Evolutionary conservation across 2,888 invertebrate species (phyloP).

Genomic region (Netelia inedita): DNA sequence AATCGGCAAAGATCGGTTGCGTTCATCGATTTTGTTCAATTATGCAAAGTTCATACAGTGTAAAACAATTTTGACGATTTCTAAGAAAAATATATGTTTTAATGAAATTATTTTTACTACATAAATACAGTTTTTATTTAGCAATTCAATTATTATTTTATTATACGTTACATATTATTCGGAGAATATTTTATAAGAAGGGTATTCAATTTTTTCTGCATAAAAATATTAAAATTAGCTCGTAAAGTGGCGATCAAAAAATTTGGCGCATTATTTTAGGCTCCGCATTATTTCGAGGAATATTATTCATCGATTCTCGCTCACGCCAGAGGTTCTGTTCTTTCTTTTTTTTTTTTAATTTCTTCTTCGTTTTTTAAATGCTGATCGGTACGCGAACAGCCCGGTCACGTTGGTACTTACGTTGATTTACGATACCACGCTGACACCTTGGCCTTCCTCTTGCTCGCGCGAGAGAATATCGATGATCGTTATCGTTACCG

Average conservation of each 20-base stretch:
- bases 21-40: neutral
- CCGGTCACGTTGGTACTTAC: slow-evolving; percentile 60
- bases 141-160: too few species aligned
- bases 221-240: slow-evolving; percentile 2
- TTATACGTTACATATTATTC: too few species aligned
- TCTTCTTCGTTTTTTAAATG: slow-evolving; percentile 39
- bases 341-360: neutral
- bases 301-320: slow-evolving; percentile 6
- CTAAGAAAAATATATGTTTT: too few species aligned
- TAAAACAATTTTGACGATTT: too few species aligned
- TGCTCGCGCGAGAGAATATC: slow-evolving; percentile 49
- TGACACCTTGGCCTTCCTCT: slow-evolving; percentile 57
- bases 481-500: slow-evolving; percentile 57
- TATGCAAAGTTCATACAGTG: too few species aligned
- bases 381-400: slow-evolving; percentile 46
- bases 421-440: slow-evolving; percentile 56
- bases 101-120: too few species aligned
- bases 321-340: slow-evolving; percentile 15
- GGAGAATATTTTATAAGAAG: neutral
- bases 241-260: slow-evolving; percentile 29
- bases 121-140: too few species aligned
- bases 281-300: slow-evolving; percentile 30
- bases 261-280: slow-evolving; percentile 36
- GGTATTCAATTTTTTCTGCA: neutral
- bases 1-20: neutral